A percentile compares a stretch with the other conserved stretches of the same genome.
These are phyloP conservation scores for Chloroclystis v-ata DNA, from an alignment of 2,888 invertebrate genomes.

Conservation along the genomic window DNA sequence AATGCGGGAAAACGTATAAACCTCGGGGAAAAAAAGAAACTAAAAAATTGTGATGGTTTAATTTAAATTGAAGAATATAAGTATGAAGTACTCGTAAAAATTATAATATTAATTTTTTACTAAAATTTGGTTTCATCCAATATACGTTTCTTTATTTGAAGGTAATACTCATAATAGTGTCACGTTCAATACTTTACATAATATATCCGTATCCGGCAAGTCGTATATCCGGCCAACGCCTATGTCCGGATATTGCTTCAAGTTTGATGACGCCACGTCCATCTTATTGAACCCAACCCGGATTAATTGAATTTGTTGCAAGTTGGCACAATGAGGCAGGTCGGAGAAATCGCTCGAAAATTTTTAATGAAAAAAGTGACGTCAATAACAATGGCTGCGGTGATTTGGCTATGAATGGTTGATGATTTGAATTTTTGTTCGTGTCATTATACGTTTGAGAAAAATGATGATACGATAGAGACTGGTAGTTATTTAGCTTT, in stretches of 20 bases:
- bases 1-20: too few species aligned
- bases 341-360: constrained; percentile 36
- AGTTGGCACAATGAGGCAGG: constrained; percentile 38
- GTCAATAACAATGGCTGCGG: constrained; percentile 19
- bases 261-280: constrained; percentile 38
- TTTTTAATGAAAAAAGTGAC: constrained; percentile 29
- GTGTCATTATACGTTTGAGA: neutral
- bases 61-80: too few species aligned
- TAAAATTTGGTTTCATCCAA: too few species aligned
- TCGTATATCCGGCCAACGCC: neutral
- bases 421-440: neutral
- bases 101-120: too few species aligned
- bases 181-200: too few species aligned
- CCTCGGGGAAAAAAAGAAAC: too few species aligned
- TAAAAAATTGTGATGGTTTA: too few species aligned
- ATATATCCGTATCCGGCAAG: too few species aligned
- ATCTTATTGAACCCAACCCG: constrained; percentile 46
- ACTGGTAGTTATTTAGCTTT: neutral
- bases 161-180: too few species aligned
- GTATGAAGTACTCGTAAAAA: too few species aligned
- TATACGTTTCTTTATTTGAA: too few species aligned
- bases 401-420: constrained; percentile 5
- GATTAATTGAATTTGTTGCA: constrained; percentile 59
- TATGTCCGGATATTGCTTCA: constrained; percentile 38
- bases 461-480: neutral